These are phyloP conservation scores for Lynx canadensis DNA, from an alignment of 2,113 vertebrate genomes.

Conservation along the genomic window DNA sequence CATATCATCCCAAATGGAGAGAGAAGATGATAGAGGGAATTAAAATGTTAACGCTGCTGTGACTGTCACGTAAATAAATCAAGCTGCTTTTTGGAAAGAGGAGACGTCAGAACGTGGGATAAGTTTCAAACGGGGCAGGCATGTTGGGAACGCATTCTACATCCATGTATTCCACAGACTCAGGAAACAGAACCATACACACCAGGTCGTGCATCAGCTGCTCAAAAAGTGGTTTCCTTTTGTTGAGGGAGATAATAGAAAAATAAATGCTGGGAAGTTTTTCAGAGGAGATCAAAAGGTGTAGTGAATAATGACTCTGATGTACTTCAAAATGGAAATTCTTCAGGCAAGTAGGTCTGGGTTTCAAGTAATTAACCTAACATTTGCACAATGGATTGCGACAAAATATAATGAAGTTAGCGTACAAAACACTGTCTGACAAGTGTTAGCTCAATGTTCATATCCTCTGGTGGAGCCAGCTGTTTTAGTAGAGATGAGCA, in stretches of 20 bases:
- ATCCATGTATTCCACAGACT: background rate
- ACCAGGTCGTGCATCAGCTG: background rate
- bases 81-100: conserved; percentile 21
- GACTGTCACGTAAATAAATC: conserved; percentile 47
- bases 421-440: conserved; percentile 30
- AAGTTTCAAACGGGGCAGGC: conserved; percentile 7
- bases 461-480: background rate
- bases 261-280: conserved; percentile 42
- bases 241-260: conserved; percentile 41
- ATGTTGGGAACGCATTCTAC: background rate
- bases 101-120: background rate
- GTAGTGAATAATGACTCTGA: conserved; percentile 44
- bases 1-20: conserved; percentile 30
- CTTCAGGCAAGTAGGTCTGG: conserved; percentile 40
- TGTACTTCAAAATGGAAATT: conserved; percentile 60
- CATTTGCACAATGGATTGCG: conserved; percentile 43
- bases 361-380: conserved; percentile 65
- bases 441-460: conserved; percentile 45
- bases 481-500: background rate
- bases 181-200: background rate
- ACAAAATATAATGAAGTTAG: conserved; percentile 63
- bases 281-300: conserved; percentile 61
- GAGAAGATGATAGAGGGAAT: conserved; percentile 38
- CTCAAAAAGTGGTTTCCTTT: conserved; percentile 16
- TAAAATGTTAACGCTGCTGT: conserved; percentile 47